Evolutionary conservation across 2,888 invertebrate species (phyloP).

Genomic region (Atrina japonica): DNA sequence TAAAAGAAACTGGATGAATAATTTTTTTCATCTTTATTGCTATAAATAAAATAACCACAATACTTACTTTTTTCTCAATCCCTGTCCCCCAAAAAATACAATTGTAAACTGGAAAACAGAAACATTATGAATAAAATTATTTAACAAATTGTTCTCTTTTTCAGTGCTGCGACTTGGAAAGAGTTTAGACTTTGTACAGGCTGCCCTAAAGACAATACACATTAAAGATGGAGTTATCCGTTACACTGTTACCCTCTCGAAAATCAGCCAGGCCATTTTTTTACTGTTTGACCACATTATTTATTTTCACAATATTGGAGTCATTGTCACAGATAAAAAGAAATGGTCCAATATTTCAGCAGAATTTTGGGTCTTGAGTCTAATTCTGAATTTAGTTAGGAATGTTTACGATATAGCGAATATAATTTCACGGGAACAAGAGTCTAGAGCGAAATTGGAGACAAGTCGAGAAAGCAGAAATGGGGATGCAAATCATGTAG

Average conservation of each 20-base stretch:
- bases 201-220: slow-evolving; percentile 87
- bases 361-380: slow-evolving; percentile 91
- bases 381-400: slow-evolving; percentile 89
- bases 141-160: slow-evolving; percentile 42
- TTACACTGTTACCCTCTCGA: slow-evolving; percentile 88
- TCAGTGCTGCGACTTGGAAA: slow-evolving; percentile 92
- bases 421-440: slow-evolving; percentile 58
- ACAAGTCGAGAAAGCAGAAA: slow-evolving; percentile 58
- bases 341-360: slow-evolving; percentile 86
- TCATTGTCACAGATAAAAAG: slow-evolving; percentile 85
- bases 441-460: slow-evolving; percentile 21
- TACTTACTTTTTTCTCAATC: too few relatives aligned
- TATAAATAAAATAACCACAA: too few relatives aligned
- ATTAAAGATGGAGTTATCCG: slow-evolving; percentile 88
- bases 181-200: slow-evolving; percentile 90
- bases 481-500: slow-evolving; percentile 83
- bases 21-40: too few relatives aligned
- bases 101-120: too few relatives aligned
- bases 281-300: slow-evolving; percentile 92
- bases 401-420: slow-evolving; percentile 88
- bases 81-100: too few relatives aligned
- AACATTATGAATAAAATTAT: slow-evolving; percentile 29
- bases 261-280: slow-evolving; percentile 89
- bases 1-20: too few relatives aligned
- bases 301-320: slow-evolving; percentile 86